Conservation (phyloP, 2,888 invertebrate genomes). For the Parnassius smintheus region DNA sequence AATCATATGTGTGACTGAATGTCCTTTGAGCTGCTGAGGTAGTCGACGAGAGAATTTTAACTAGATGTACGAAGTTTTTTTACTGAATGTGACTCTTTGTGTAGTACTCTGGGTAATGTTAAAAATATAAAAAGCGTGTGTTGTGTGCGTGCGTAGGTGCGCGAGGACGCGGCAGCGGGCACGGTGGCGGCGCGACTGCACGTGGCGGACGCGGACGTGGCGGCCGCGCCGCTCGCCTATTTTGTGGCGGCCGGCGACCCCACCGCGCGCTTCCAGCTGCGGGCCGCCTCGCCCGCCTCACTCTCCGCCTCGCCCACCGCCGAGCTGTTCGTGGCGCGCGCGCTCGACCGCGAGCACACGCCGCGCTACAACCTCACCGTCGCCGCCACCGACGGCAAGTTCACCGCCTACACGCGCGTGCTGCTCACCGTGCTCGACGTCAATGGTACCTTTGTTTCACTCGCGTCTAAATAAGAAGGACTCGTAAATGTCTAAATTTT, state of each 20-base stretch:
- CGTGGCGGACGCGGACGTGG: constrained; percentile 87
- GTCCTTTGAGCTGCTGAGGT: no score
- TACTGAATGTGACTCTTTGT: no score
- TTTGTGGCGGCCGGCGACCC: constrained; percentile 92
- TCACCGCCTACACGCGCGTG: constrained; percentile 88
- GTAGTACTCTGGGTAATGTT: no score
- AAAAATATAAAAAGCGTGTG: no score
- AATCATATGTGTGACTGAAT: no score
- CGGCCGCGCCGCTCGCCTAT: constrained; percentile 85
- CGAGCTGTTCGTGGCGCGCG: constrained; percentile 90
- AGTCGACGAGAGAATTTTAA: no score
- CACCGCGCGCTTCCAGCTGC: constrained; percentile 92
- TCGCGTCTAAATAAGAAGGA: no score
- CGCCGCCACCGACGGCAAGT: constrained; percentile 95
- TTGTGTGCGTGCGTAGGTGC: constrained; percentile 34
- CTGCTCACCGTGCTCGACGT: constrained; percentile 90
- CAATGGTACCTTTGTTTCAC: constrained; percentile 79
- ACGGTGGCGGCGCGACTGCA: constrained; percentile 62
- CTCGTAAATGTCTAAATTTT: no score
- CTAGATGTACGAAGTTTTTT: no score
- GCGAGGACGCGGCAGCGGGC: constrained; percentile 68
- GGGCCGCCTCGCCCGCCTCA: constrained; percentile 68
- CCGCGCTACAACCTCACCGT: constrained; percentile 89
- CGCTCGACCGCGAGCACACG: constrained; percentile 91
- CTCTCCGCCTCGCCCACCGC: constrained; percentile 82